Evolutionary conservation across 2,797 vertebrate species (phyloP).

Genomic region (Xenopus petersii): DNA sequence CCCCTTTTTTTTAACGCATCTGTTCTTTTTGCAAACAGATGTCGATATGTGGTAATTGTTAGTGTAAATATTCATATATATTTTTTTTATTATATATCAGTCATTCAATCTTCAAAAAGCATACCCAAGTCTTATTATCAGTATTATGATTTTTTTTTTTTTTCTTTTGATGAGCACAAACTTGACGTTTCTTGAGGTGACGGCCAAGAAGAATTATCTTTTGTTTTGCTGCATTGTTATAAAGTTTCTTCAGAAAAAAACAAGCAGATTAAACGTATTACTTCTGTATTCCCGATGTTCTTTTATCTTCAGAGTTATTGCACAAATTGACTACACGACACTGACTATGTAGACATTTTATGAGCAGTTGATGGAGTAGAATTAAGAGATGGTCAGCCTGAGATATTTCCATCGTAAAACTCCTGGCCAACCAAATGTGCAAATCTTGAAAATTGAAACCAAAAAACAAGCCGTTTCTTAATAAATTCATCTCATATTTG

Average conservation of each 20-base stretch:
- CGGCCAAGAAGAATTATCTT: slow-evolving; percentile 33
- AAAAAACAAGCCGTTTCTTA: too few species aligned
- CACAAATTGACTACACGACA: too few species aligned
- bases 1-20: neutral
- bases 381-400: too few species aligned
- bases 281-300: neutral
- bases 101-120: slow-evolving; percentile 21
- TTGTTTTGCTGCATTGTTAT: neutral
- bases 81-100: slow-evolving; percentile 38
- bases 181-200: slow-evolving; percentile 42
- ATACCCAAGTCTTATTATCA: slow-evolving; percentile 43
- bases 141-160: slow-evolving; percentile 38
- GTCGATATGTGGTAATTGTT: slow-evolving; percentile 33
- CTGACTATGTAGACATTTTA: too few species aligned
- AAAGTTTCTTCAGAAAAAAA: neutral
- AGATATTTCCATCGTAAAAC: too few species aligned
- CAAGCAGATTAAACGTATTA: neutral
- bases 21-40: slow-evolving; percentile 48
- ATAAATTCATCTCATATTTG: too few species aligned
- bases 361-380: too few species aligned
- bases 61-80: slow-evolving; percentile 46
- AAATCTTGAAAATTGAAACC: too few species aligned
- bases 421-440: too few species aligned
- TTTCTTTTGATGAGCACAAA: slow-evolving; percentile 28
- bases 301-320: too few species aligned